Conservation (phyloP, 2,888 invertebrate genomes). For the Thecocarcelia acutangulata region DNA sequence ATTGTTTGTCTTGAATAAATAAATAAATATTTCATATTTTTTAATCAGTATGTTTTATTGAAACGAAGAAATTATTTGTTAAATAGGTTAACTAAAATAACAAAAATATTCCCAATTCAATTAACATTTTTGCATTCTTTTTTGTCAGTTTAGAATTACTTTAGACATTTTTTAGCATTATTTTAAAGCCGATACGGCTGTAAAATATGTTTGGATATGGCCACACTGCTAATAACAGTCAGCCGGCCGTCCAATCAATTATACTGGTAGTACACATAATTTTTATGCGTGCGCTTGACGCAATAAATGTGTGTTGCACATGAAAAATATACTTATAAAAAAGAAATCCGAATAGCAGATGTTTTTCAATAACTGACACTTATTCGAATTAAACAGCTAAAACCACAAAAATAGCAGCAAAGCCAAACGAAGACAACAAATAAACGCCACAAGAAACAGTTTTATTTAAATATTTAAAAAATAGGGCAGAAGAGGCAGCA, state of each 20-base stretch:
- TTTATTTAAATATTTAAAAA: slow-evolving; percentile 32
- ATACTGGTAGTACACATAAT: slow-evolving; percentile 11
- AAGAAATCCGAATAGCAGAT: slow-evolving; percentile 51
- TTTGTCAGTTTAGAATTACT: too few species aligned
- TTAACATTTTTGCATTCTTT: too few species aligned
- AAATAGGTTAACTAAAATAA: too few species aligned
- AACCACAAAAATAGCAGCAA: slow-evolving; percentile 8
- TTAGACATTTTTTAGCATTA: too few species aligned
- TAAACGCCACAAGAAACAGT: slow-evolving; percentile 34
- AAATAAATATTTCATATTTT: too few species aligned
- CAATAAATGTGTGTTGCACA: slow-evolving; percentile 21
- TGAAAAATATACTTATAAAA: background rate
- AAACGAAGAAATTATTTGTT: too few species aligned
- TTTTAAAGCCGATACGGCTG: too few species aligned
- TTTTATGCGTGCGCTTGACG: slow-evolving; percentile 32
- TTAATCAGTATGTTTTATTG: too few species aligned
- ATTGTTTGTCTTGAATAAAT: too few species aligned
- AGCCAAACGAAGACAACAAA: background rate
- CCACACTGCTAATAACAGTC: too few species aligned
- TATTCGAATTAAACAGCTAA: slow-evolving; percentile 8
- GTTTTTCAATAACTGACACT: slow-evolving; percentile 57
- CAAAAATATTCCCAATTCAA: too few species aligned
- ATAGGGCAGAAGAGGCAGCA: slow-evolving; percentile 28
- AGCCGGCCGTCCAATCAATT: background rate
- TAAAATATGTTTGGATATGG: too few species aligned